A percentile compares a stretch with the other conserved stretches of the same genome.
phyloP scores from a whole-genome alignment of 2,888 invertebrate genomes.

The Deilephila porcellus region DNA sequence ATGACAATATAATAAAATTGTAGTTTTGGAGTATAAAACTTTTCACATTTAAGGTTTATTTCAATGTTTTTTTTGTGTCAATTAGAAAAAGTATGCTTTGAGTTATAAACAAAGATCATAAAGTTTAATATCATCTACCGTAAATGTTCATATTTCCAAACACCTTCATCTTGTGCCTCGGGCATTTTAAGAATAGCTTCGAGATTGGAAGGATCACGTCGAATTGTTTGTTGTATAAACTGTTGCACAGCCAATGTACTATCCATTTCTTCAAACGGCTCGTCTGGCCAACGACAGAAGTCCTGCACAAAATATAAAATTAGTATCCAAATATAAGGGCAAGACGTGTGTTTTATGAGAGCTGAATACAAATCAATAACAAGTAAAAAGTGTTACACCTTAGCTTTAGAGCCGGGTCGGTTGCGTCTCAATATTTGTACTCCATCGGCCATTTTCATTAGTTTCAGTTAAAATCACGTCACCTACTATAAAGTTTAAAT shows the following conservation, averaged over 20 bases:
- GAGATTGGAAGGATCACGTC: constrained; percentile 96
- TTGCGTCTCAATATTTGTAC: constrained; percentile 93
- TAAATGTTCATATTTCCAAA: constrained; percentile 99
- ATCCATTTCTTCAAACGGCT: constrained; percentile 99
- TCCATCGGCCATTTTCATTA: constrained; percentile 89
- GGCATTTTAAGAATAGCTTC: constrained; percentile 98
- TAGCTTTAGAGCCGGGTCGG: constrained; percentile 95
- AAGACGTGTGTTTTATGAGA: not conserved
- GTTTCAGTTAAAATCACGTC: not conserved
- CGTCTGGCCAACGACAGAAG: constrained; percentile 99
- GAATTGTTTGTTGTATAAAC: constrained; percentile 98
- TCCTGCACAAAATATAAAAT: constrained; percentile 84
- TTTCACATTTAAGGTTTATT: too few relatives aligned
- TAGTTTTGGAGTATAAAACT: too few relatives aligned
- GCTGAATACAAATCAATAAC: not conserved
- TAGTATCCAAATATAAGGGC: not conserved
- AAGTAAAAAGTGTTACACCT: constrained; percentile 87
- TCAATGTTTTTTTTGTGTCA: too few relatives aligned
- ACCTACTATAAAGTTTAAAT: not conserved
- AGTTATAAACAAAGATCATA: not conserved
- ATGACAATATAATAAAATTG: too few relatives aligned
- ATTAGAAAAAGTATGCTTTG: not conserved
- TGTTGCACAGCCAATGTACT: constrained; percentile 99
- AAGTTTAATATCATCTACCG: constrained; percentile 80
- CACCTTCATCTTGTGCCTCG: constrained; percentile 98